Evolutionary conservation across 1,140 invertebrate genomes (phyloP).

Genomic region (Zaprionus inermis): DNA sequence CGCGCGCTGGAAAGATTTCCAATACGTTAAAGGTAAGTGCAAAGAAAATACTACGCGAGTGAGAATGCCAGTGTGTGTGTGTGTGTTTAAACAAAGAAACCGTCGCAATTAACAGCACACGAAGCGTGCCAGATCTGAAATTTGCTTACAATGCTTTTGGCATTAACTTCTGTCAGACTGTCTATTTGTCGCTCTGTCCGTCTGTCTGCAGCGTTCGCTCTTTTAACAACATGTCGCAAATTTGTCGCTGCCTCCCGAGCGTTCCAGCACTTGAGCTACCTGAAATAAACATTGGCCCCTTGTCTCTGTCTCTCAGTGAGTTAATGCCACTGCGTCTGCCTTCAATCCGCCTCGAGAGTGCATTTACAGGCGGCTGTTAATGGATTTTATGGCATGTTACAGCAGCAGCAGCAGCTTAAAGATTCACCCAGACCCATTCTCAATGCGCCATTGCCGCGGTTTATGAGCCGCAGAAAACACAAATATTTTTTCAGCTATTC

Average conservation of each 20-base stretch:
- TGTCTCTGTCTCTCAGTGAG: conserved; percentile 29
- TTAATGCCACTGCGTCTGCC: background rate
- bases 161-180: conserved; percentile 16
- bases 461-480: conserved; percentile 34
- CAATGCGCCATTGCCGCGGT: conserved; percentile 15
- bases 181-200: background rate
- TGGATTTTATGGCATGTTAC: conserved; percentile 57
- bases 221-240: conserved; percentile 74
- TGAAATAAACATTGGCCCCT: conserved; percentile 41
- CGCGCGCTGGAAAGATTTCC: conserved; percentile 86
- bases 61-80: conserved; percentile 7
- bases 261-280: conserved; percentile 38
- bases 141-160: conserved; percentile 58
- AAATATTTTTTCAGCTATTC: conserved; percentile 31
- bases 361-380: conserved; percentile 75
- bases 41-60: conserved; percentile 7
- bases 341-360: conserved; percentile 15
- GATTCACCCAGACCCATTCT: conserved; percentile 31
- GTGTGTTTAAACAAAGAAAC: conserved; percentile 36
- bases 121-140: conserved; percentile 57
- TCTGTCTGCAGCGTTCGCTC: conserved; percentile 37
- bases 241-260: conserved; percentile 57
- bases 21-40: conserved; percentile 86
- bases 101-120: conserved; percentile 31
- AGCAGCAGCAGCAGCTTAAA: conserved; percentile 2